A percentile compares a stretch with the other conserved stretches of the same genome.
These are phyloP conservation scores for Cosmia trapezina DNA, from an alignment of 2,888 invertebrate genomes.

Conservation along the genomic window DNA sequence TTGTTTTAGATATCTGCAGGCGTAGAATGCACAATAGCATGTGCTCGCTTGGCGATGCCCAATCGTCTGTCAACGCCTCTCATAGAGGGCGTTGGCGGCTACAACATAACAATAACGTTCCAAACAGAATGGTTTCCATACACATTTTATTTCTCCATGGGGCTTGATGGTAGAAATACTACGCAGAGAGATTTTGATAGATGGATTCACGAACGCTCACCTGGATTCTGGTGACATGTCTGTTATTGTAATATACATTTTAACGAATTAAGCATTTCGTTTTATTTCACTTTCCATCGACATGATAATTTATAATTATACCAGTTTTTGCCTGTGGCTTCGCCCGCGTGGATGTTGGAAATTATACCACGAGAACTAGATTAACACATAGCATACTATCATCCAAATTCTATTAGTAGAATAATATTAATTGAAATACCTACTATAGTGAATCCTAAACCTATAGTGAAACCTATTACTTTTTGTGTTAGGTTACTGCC, in stretches of 20 bases:
- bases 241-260: constrained; percentile 16
- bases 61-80: constrained; percentile 73
- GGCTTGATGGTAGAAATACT: constrained; percentile 77
- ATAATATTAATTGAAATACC: too few relatives aligned
- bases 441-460: too few relatives aligned
- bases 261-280: neutral
- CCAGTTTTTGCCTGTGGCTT: neutral
- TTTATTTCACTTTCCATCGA: constrained; percentile 16
- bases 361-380: neutral
- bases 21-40: constrained; percentile 79
- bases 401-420: too few relatives aligned
- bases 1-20: constrained; percentile 81
- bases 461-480: too few relatives aligned
- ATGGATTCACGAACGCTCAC: constrained; percentile 73
- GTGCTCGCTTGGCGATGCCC: constrained; percentile 78
- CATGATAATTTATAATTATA: neutral
- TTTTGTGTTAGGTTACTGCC: too few relatives aligned
- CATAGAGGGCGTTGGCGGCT: constrained; percentile 80
- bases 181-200: constrained; percentile 63
- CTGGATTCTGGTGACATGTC: constrained; percentile 71
- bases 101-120: constrained; percentile 79
- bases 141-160: constrained; percentile 76
- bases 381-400: too few relatives aligned
- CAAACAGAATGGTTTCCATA: constrained; percentile 79
- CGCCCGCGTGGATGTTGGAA: neutral